Evolutionary conservation across 2,113 vertebrate species (phyloP), one percentile per base, ranked within the genome.

Genomic region (Mormyrus lacerda): DNA sequence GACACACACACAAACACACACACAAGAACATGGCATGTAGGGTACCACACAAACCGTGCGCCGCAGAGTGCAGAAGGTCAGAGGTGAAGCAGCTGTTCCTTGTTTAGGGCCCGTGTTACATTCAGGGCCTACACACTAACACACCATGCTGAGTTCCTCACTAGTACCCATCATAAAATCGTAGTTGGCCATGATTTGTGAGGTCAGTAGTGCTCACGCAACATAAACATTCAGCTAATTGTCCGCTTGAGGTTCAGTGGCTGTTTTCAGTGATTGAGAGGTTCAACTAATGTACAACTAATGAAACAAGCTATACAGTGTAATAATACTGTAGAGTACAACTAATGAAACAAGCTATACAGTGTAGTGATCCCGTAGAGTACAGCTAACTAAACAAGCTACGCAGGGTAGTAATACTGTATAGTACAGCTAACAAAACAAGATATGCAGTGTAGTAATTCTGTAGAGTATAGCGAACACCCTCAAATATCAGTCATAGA

Each of bases 71-170:
- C 13, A 50, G 84, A 50, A 31, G 13, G 48, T 86, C 45, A 35
- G 84, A 27, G 84, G 84, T 86, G 47, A 86, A 35, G 24, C 84
- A 86, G 84, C 24, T 86, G 84, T 53, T 53, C 84, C 48, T 86
- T 15, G 48, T 86, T 45, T 24, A 48, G 0, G 4, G n/a, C 3
- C 45, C 11, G n/a, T 27, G 10, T 24, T 86, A 53, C 45, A 47
- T 31, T 86, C 45, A 86, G 84, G 48, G 6, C 48, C n/a, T 31
- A n/a, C 65, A 73, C 65, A 73, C 65, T 27, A 53, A 10, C 45
- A 51, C 48, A 24, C 9, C 24, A 51, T 17, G 27, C n/a, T 27
- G 45, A 86, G 47, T 48, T n/a, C 48, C 48, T 53, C 48, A 45
- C 44, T 86, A n/a, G 27, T 13, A n/a, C 24, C 24, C 39, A 35